These are phyloP conservation scores for Ophioninae sp. DNA, from an alignment of 2,888 invertebrate species.

Conservation along the genomic window DNA sequence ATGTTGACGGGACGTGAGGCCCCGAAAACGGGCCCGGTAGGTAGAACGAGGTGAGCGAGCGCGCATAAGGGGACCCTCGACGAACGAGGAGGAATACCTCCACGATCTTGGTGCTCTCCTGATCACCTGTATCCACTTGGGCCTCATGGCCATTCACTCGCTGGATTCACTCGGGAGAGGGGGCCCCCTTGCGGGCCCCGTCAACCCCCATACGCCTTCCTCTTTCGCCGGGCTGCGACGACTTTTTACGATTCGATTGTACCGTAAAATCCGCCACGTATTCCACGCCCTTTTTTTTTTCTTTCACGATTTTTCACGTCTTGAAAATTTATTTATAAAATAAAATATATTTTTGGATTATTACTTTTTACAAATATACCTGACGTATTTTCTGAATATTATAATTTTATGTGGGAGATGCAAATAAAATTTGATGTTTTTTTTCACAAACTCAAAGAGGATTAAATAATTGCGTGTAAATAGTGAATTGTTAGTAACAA, in stretches of 20 bases:
- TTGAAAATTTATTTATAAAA: neutral
- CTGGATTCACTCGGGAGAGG: constrained; percentile 36
- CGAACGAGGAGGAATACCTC: constrained; percentile 63
- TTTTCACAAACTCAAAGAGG: too few relatives aligned
- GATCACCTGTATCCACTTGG: constrained; percentile 73
- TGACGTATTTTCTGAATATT: too few relatives aligned
- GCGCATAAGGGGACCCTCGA: neutral
- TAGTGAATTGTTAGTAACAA: too few relatives aligned
- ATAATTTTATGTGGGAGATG: too few relatives aligned
- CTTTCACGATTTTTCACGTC: neutral
- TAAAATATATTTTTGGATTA: too few relatives aligned
- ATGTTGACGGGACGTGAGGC: neutral
- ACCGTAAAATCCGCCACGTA: constrained; percentile 5
- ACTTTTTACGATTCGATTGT: constrained; percentile 2
- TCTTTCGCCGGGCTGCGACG: constrained; percentile 39
- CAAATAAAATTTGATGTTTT: too few relatives aligned
- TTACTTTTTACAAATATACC: too few relatives aligned
- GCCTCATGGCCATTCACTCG: constrained; percentile 71
- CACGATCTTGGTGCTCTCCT: constrained; percentile 70
- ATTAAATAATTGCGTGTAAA: too few relatives aligned
- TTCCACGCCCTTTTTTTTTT: too few relatives aligned
- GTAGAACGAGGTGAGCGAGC: neutral
- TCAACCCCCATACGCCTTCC: constrained; percentile 23
- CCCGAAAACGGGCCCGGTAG: constrained; percentile 5
- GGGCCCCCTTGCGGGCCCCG: constrained; percentile 42